Evolutionary conservation across 2,113 vertebrate species (phyloP).

Genomic region (Notarius lentiginosus): DNA sequence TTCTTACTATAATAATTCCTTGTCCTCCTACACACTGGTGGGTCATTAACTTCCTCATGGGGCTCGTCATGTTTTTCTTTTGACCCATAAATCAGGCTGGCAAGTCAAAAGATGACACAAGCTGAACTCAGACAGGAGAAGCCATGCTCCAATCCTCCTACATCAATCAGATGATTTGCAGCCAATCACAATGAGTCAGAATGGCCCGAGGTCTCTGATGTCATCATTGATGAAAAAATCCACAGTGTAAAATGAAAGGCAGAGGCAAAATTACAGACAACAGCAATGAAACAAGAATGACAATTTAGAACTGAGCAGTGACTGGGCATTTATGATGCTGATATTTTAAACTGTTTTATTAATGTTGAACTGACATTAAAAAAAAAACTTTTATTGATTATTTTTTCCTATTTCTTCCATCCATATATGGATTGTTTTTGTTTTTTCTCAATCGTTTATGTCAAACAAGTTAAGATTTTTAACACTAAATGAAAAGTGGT

Average conservation of each 20-base stretch:
- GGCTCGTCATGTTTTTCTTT: slow-evolving; percentile 16
- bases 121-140: slow-evolving; percentile 3
- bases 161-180: slow-evolving; percentile 18
- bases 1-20: slow-evolving; percentile 28
- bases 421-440: neutral
- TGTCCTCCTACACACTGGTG: slow-evolving; percentile 38
- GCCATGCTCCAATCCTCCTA: neutral
- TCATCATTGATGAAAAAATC: neutral
- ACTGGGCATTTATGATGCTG: neutral
- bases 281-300: neutral
- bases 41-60: slow-evolving; percentile 38
- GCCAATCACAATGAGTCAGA: slow-evolving; percentile 7
- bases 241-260: neutral
- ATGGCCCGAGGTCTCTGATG: neutral
- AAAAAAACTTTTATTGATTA: neutral
- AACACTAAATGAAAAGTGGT: neutral
- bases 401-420: neutral
- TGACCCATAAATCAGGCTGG: slow-evolving; percentile 44
- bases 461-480: neutral
- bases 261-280: neutral
- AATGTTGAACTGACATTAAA: no score
- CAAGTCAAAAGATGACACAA: slow-evolving; percentile 10
- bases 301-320: no score
- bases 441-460: neutral
- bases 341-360: neutral